These are phyloP conservation scores for Sminthurinus signatus DNA, from an alignment of 1,140 invertebrate genomes.

Conservation along the genomic window DNA sequence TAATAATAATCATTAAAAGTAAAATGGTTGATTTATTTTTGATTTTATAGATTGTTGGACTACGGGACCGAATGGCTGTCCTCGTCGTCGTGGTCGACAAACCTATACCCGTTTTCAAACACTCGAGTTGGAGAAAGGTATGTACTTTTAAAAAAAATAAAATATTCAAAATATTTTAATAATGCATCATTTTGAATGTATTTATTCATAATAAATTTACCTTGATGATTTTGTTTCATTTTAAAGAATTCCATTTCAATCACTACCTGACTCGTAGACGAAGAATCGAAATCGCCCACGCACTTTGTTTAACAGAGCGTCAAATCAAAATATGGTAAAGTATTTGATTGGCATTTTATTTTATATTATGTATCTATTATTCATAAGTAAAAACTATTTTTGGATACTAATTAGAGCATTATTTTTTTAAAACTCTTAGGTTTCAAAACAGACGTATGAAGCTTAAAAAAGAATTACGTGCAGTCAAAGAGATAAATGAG, in stretches of 20 bases:
- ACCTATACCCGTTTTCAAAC: constrained; percentile 95
- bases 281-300: constrained; percentile 94
- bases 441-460: constrained; percentile 97
- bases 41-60: constrained; percentile 47
- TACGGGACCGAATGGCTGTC: constrained; percentile 91
- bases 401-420: neutral
- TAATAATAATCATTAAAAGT: neutral
- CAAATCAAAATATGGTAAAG: constrained; percentile 97
- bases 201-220: too few relatives aligned
- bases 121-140: constrained; percentile 91
- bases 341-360: too few relatives aligned
- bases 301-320: constrained; percentile 88
- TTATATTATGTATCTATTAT: too few relatives aligned
- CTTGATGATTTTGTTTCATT: too few relatives aligned
- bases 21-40: neutral
- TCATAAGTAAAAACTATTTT: constrained; percentile 16
- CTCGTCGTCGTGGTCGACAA: constrained; percentile 83
- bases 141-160: too few relatives aligned
- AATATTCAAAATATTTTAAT: too few relatives aligned
- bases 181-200: too few relatives aligned
- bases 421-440: too few relatives aligned
- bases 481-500: constrained; percentile 91
- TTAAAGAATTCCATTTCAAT: constrained; percentile 97
- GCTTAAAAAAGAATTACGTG: constrained; percentile 88
- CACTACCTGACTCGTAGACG: constrained; percentile 91